Evolutionary conservation across 2,797 vertebrate genomes (phyloP).

Genomic region (Dendrocincla tyrannina): DNA sequence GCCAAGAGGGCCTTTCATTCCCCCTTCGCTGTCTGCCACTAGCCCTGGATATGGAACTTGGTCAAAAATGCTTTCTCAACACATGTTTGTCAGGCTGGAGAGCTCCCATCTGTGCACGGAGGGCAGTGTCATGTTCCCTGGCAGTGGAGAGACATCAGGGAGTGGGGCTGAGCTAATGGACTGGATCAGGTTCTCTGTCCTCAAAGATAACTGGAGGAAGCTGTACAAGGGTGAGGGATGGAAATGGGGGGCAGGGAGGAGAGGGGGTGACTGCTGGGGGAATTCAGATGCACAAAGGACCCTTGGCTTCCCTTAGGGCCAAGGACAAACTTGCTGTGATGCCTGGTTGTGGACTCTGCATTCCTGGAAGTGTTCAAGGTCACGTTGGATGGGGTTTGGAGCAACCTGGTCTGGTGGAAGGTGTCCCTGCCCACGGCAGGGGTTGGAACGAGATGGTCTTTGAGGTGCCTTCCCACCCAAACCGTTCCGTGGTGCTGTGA

Average conservation of each 20-base stretch:
- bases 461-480: neutral
- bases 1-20: constrained; percentile 43
- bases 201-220: constrained; percentile 40
- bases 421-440: neutral
- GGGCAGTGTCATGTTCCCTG: constrained; percentile 16
- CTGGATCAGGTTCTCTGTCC: constrained; percentile 25
- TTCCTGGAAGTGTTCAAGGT: neutral
- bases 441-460: neutral
- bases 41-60: constrained; percentile 17
- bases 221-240: neutral
- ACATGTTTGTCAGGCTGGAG: constrained; percentile 39
- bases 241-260: neutral
- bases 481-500: too few species aligned
- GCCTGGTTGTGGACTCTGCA: neutral
- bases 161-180: constrained; percentile 8
- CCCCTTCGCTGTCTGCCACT: constrained; percentile 31
- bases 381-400: neutral
- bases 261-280: neutral
- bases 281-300: neutral
- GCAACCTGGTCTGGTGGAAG: neutral
- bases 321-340: fast-evolving
- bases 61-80: constrained; percentile 58
- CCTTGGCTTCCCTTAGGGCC: neutral
- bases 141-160: neutral
- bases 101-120: constrained; percentile 49